Evolutionary conservation across 2,888 invertebrate species (phyloP).

Genomic region (Rhimphoctona megacephalus): DNA sequence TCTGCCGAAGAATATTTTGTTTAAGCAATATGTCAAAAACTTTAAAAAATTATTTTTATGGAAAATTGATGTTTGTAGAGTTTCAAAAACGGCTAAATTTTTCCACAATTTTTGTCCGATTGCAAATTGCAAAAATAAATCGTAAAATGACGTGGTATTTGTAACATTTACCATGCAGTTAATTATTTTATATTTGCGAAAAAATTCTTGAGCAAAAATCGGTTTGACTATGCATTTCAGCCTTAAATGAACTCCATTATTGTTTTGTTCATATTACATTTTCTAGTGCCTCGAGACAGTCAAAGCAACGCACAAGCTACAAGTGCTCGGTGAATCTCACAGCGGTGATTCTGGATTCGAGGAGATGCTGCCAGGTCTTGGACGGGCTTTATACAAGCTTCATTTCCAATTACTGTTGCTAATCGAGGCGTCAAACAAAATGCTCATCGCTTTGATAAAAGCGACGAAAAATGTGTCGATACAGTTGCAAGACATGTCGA

Average conservation of each 20-base stretch:
- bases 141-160: no score
- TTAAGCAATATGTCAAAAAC: no score
- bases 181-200: no score
- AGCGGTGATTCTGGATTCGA: constrained; percentile 87
- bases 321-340: constrained; percentile 88
- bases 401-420: constrained; percentile 96
- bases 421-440: constrained; percentile 95
- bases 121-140: no score
- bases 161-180: no score
- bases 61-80: no score
- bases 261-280: not conserved
- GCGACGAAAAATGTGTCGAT: constrained; percentile 87
- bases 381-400: constrained; percentile 95
- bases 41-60: no score
- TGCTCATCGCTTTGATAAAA: constrained; percentile 89
- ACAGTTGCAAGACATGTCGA: constrained; percentile 88
- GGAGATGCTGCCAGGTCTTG: constrained; percentile 92
- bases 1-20: no score
- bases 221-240: no score
- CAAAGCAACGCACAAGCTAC: constrained; percentile 92
- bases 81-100: no score
- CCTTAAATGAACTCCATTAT: not conserved
- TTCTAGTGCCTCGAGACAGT: constrained; percentile 92
- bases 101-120: no score
- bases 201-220: no score